phyloP scores from a whole-genome alignment of 2,113 vertebrate species.

The Sebastes fasciatus region DNA sequence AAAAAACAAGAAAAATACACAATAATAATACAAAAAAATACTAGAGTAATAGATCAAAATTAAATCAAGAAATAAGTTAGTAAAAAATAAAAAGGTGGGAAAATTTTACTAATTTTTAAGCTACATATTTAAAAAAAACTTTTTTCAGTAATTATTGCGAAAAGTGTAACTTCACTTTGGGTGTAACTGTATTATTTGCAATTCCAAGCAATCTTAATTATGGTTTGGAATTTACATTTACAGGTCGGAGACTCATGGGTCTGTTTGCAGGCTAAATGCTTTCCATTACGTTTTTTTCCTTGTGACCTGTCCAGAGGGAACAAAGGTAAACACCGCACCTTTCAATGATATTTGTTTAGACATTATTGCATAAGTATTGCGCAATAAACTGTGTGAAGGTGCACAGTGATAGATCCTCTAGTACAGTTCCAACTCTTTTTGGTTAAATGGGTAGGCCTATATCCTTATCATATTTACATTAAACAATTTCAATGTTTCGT shows the following conservation, averaged over 20 bases:
- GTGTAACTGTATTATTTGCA: background rate
- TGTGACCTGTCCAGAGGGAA: constrained; percentile 75
- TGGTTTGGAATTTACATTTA: background rate
- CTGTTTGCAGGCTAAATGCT: constrained; percentile 69
- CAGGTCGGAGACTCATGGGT: constrained; percentile 74
- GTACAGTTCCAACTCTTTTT: background rate
- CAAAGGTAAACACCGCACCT: constrained; percentile 74
- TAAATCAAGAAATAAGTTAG: too few species aligned
- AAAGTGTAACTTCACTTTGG: background rate
- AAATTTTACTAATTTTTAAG: too few species aligned
- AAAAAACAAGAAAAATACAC: too few species aligned
- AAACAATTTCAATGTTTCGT: background rate
- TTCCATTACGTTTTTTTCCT: constrained; percentile 57
- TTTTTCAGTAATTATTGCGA: too few species aligned
- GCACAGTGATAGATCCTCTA: background rate
- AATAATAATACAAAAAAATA: too few species aligned
- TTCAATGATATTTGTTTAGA: background rate
- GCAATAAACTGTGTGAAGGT: background rate
- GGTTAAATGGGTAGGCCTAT: too few species aligned
- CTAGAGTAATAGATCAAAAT: too few species aligned
- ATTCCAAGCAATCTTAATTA: too few species aligned
- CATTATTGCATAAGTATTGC: background rate
- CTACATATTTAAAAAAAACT: too few species aligned
- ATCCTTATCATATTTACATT: background rate
- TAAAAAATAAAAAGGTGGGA: too few species aligned